A percentile compares a stretch with the other conserved stretches of the same genome.
These are phyloP conservation scores for Eupeodes luniger DNA, from an alignment of 2,888 invertebrate species.

Conservation along the genomic window DNA sequence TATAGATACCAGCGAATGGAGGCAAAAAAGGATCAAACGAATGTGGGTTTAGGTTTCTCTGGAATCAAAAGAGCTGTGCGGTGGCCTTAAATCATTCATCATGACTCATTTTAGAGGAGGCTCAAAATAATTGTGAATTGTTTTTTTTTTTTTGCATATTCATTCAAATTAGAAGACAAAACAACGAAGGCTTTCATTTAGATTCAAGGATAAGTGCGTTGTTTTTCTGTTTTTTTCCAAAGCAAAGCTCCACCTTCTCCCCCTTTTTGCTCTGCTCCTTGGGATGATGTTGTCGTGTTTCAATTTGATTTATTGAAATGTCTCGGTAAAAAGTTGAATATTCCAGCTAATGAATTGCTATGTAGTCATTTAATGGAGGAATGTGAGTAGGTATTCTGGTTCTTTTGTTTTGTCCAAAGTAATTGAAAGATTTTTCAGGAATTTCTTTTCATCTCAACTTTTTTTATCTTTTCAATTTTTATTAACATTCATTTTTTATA, in stretches of 20 bases:
- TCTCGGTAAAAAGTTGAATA: background rate
- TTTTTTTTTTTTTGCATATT: background rate
- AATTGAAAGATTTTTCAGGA: background rate
- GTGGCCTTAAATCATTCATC: conserved; percentile 10
- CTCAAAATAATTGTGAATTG: conserved; percentile 22
- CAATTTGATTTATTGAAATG: conserved; percentile 3
- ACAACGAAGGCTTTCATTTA: background rate
- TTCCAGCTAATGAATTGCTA: background rate
- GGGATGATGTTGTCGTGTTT: background rate
- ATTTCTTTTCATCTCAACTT: background rate
- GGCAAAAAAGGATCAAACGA: conserved; percentile 13
- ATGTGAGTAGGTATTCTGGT: background rate
- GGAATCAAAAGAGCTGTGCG: conserved; percentile 9
- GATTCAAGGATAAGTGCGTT: conserved; percentile 18
- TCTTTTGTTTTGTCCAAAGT: background rate
- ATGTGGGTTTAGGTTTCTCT: background rate
- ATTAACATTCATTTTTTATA: too few relatives aligned
- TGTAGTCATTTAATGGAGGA: background rate
- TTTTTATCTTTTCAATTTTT: too few relatives aligned
- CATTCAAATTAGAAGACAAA: background rate
- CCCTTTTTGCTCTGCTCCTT: too few relatives aligned
- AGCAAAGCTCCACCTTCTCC: background rate
- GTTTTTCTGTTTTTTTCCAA: background rate
- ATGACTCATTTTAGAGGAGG: conserved; percentile 11
- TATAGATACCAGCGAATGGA: background rate